phyloP scores from a whole-genome alignment of 2,113 vertebrate genomes.

The Burhinus oedicnemus region DNA sequence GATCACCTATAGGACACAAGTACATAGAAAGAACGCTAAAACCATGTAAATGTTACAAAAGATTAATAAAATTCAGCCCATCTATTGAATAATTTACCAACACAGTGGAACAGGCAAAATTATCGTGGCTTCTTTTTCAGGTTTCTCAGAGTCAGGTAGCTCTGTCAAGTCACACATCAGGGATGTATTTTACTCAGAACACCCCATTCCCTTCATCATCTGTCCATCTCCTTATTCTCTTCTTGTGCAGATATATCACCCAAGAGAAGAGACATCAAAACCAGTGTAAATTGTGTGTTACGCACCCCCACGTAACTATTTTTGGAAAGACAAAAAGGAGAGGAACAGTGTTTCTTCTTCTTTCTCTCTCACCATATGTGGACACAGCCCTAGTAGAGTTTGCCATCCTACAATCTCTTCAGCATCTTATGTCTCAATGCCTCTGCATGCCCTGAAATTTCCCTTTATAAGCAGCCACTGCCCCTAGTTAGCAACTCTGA shows the following conservation, averaged over 20 bases:
- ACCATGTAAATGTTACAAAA: not conserved
- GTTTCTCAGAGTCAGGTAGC: not conserved
- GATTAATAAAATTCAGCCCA: not conserved
- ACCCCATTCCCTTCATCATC: not conserved
- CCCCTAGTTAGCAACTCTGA: not conserved
- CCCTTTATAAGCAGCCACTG: not conserved
- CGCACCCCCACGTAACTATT: not conserved
- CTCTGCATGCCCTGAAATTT: not conserved
- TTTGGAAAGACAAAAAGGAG: not conserved
- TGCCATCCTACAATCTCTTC: not conserved
- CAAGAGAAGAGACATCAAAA: not conserved
- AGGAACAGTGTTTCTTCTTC: not conserved
- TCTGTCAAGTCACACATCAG: accelerated
- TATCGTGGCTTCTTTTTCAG: not conserved
- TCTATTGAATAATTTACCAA: not conserved
- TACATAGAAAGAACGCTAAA: not conserved
- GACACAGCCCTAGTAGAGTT: not conserved
- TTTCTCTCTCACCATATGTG: not conserved
- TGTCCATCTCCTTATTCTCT: not conserved
- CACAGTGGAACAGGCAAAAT: not conserved
- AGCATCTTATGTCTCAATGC: not conserved
- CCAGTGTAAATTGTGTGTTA: not conserved
- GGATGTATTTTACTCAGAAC: not conserved
- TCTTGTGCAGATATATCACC: not conserved
- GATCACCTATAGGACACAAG: not conserved